These are phyloP conservation scores for Dolichopus griseipennis DNA, from an alignment of 2,888 invertebrate genomes.

Conservation along the genomic window DNA sequence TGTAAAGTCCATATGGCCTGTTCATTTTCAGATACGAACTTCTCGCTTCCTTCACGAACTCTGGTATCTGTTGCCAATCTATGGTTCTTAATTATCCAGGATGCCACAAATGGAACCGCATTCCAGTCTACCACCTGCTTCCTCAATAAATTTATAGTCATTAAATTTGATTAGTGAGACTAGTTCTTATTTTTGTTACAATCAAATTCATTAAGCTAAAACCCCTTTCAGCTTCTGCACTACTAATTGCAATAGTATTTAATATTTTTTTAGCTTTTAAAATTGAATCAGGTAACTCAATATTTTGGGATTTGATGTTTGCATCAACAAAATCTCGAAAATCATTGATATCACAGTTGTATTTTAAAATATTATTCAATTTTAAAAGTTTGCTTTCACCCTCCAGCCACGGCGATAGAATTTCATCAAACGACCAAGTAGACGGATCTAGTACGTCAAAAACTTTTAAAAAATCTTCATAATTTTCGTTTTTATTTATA, in stretches of 20 bases:
- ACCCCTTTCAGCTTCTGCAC: conserved; percentile 8
- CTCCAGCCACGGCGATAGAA: background rate
- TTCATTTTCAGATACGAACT: no score
- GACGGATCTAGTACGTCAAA: conserved; percentile 5
- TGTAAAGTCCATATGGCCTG: conserved; percentile 5
- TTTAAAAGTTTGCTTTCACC: background rate
- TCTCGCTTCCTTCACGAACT: no score
- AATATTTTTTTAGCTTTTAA: conserved; percentile 7
- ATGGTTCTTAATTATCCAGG: no score
- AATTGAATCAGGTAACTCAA: conserved; percentile 8
- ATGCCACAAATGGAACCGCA: no score
- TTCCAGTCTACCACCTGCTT: no score
- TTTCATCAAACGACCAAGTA: conserved; percentile 8
- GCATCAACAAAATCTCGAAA: conserved; percentile 6
- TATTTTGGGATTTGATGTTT: background rate
- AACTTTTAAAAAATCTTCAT: background rate
- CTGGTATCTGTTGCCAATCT: no score
- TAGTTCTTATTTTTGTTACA: no score
- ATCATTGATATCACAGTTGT: background rate
- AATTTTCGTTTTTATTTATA: background rate
- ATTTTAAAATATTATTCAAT: background rate
- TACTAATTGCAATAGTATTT: conserved; percentile 1
- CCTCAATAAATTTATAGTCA: no score
- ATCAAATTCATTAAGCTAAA: conserved; percentile 8
- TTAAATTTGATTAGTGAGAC: no score